Base-by-base conservation (phyloP, 2,888 invertebrate genomes). In the Platycheirus rosarum region DNA sequence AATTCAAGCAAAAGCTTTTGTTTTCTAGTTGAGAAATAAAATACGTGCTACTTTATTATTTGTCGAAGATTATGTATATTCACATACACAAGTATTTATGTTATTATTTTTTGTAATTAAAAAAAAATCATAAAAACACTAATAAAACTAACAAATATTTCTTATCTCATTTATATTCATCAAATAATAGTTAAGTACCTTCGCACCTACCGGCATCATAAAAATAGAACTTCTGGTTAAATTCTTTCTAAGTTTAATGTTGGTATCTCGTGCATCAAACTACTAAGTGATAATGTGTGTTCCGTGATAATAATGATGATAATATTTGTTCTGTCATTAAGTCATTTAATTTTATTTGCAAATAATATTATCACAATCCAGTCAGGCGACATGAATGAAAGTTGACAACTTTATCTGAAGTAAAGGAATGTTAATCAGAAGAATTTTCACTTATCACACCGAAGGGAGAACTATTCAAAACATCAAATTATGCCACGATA, bases 341-440 rank as follows among this genome's bases (percentile, higher is more conserved):
- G 2, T 42, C 11, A 57, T 26, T 57, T 26, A 42, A 57, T 57
- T 40, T 13, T 42, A 40, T 55, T 37, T 55, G 26, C n/a, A n/a
- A 16, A 16, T 26, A n/a, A 26, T 6, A 42, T 57, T 42, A 26
- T 42, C 13, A 37, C 20, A 16, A 57, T 23, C 20, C 26, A 57
- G 57, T 26, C 23, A 40, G 40, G 42, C 40, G 26, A 57, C 40
- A 16, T 11, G 37, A 2, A 32, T 32, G 16, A 57, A 16, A 16
- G 14, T 40, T n/a, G 57, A 26, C 26, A 57, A 42, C 16, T 42
- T n/a, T 1, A 14, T 42, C 26, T 26, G 14, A 57, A 16, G 26
- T 26, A 42, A 40, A 57, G 9, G 32, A 42, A 42, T 40, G 26
- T 40, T 16, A 42, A 26, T 57, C 14, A 26, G 16, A 57, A 42